Base-by-base conservation (phyloP, 2,888 invertebrate genomes). In the Drosophila parthenogenetica region DNA sequence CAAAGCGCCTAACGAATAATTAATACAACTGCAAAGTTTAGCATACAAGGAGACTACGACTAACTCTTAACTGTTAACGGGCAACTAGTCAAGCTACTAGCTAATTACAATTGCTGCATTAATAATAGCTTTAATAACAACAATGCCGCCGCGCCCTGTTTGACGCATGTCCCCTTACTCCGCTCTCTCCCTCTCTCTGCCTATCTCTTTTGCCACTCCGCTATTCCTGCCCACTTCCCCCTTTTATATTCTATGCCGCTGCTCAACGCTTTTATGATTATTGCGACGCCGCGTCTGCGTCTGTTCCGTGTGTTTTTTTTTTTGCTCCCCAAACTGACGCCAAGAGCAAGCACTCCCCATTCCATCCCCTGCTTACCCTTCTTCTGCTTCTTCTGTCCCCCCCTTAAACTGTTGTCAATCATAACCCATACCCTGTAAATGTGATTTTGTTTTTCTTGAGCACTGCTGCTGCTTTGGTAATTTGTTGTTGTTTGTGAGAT, bases 221-320 rank as follows among this genome's bases (percentile, higher is more conserved):
- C 62, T 79, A 69, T 69, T 76, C 73, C 53, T 59, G 42, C 37
- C 22, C 32, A 16, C n/a, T 11, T 8, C 40, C 10, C 51, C 4
- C 35, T 8, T n/a, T 17, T 19, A 39, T 2, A 25, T 4, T 39
- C 29, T 37, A 0, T 13, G 37, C 3, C 14, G 32, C 54, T 48
- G 69, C 59, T 69, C 63, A 59, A 57, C 59, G 73, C 79, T 87
- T 85, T 85, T 85, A 85, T 85, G 85, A 74, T 82, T 85, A 85
- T 87, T 87, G 81, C 87, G 84, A 82, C 83, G 84, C 87, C 84
- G 85, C 85, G 81, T 85, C 87, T 85, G 79, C 69, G 80, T 82
- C 87, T 85, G 80, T 48, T n/a, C 50, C 66, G 57, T 76, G 73
- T 74, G 42, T 57, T 54, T 50, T 67, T 35, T 13, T 35, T 35